These are phyloP conservation scores for Epinotia demarniana DNA, from an alignment of 2,888 invertebrate genomes.

Conservation along the genomic window DNA sequence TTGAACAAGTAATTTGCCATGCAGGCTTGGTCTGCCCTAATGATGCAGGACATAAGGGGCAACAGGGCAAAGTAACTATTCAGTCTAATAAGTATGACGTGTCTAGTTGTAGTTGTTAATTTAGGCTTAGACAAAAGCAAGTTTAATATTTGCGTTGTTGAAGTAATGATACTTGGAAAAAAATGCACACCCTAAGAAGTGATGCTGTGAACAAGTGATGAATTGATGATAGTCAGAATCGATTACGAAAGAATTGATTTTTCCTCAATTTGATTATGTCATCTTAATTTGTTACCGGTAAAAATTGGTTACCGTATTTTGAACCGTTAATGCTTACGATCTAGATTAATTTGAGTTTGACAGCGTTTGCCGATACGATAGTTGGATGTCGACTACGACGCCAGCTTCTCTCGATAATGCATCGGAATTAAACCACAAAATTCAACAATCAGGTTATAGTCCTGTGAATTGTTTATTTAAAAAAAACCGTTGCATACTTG, in stretches of 20 bases:
- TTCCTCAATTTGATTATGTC: conserved; percentile 3
- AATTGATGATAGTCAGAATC: not conserved
- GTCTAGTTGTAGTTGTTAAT: not conserved
- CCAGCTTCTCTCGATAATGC: not conserved
- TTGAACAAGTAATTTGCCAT: conserved; percentile 22
- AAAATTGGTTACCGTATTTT: not conserved
- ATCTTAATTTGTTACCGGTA: no score
- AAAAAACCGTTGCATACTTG: not conserved
- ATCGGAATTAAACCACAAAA: not conserved
- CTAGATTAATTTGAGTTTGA: conserved; percentile 10
- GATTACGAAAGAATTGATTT: not conserved
- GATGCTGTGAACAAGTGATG: not conserved
- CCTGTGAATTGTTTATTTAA: not conserved
- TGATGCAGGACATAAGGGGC: conserved; percentile 8
- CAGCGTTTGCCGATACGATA: not conserved
- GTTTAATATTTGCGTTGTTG: not conserved
- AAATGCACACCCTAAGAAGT: not conserved
- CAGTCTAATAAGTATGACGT: not conserved
- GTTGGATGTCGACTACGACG: not conserved
- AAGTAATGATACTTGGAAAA: no score
- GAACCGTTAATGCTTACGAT: conserved; percentile 7
- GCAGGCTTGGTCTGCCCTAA: conserved; percentile 17
- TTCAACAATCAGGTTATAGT: not conserved
- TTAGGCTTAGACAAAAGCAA: not conserved
- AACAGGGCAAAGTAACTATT: conserved; percentile 17